These are phyloP conservation scores for Ellobius talpinus DNA, from an alignment of 2,113 vertebrate species.

Conservation along the genomic window DNA sequence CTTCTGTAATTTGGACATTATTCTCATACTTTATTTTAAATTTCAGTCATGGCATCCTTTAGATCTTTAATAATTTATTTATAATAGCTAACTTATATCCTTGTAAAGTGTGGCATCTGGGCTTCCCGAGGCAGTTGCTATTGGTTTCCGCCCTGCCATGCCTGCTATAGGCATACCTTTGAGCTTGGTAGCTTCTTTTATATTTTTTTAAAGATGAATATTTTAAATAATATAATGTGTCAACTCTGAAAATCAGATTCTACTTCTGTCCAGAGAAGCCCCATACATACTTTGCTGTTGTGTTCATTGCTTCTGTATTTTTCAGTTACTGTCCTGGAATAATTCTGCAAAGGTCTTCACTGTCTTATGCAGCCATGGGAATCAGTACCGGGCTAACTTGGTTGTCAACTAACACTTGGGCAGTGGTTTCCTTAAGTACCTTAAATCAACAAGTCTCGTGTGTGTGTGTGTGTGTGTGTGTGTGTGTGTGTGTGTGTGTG, in stretches of 20 bases:
- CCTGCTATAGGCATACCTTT: neutral
- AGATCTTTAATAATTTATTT: neutral
- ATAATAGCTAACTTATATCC: neutral
- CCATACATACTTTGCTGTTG: neutral
- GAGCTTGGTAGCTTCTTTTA: neutral
- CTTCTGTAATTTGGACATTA: neutral
- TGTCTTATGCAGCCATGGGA: neutral
- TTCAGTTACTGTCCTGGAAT: neutral
- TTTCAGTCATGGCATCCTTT: conserved; percentile 17
- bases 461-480: neutral
- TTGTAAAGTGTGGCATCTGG: neutral
- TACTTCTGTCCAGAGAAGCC: neutral
- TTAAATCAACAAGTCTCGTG: neutral
- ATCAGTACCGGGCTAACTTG: neutral
- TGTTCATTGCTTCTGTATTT: neutral
- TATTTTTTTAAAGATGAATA: conserved; percentile 4
- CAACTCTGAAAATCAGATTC: neutral
- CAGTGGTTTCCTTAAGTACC: neutral
- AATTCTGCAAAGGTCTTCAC: neutral
- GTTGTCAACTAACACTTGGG: neutral
- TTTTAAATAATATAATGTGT: conserved; percentile 16
- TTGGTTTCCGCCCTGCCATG: neutral
- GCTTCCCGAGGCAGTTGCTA: neutral
- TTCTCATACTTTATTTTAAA: neutral
- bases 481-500: neutral